Conservation (phyloP, 2,113 vertebrate species). For the Sebastes schlegelii region DNA sequence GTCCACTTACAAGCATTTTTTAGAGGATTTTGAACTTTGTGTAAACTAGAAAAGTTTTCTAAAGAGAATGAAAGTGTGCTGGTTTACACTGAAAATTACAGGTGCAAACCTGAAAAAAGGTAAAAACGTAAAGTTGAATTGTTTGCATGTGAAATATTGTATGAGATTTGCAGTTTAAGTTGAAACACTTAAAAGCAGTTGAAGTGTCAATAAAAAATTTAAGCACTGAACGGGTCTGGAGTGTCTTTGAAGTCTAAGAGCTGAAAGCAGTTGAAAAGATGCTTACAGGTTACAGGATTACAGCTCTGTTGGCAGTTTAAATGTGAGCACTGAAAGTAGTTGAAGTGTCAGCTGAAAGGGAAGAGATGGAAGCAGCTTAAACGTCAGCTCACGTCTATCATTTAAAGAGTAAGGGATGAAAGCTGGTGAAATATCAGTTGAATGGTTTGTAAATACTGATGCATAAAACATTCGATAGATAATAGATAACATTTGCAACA, state of each 20-base stretch:
- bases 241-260: neutral
- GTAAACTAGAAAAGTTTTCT: neutral
- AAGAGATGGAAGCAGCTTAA: too few relatives aligned
- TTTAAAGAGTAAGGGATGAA: neutral
- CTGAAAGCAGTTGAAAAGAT: too few relatives aligned
- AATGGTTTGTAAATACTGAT: neutral
- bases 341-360: neutral
- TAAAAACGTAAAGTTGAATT: neutral
- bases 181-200: neutral
- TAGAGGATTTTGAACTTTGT: neutral
- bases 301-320: too few relatives aligned
- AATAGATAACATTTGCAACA: neutral
- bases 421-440: neutral
- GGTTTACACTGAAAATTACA: neutral
- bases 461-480: neutral
- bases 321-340: neutral
- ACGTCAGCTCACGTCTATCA: neutral
- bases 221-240: neutral
- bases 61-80: neutral
- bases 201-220: too few relatives aligned
- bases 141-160: neutral
- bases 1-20: neutral
- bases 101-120: neutral
- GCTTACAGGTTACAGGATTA: too few relatives aligned
- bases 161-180: neutral